These are phyloP conservation scores for Montipora efflorescens DNA, from an alignment of 64 coral and sea anemone species.

Conservation along the genomic window DNA sequence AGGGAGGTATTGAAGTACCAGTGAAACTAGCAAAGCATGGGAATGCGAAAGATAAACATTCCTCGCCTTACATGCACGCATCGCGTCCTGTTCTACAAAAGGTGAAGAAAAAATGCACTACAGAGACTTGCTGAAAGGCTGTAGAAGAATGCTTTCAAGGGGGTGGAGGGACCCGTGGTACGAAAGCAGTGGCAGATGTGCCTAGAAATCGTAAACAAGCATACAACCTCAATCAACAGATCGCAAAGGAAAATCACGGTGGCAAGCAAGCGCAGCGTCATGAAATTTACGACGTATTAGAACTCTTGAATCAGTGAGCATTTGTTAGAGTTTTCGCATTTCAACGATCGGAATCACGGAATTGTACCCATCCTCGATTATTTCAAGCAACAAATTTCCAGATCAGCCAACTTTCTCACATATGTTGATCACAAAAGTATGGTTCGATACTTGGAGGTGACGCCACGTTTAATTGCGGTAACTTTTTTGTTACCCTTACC, in stretches of 20 bases:
- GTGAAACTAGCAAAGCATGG: slow-evolving; percentile 69
- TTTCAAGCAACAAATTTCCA: no score
- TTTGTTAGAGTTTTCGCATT: no score
- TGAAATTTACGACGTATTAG: neutral
- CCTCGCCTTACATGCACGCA: slow-evolving; percentile 67
- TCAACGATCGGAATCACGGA: no score
- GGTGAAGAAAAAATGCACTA: slow-evolving; percentile 57
- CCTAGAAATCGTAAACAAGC: slow-evolving; percentile 30
- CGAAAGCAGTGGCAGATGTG: slow-evolving; percentile 17
- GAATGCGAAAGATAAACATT: slow-evolving; percentile 1
- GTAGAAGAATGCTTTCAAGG: slow-evolving; percentile 71
- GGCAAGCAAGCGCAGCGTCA: neutral
- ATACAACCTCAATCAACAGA: slow-evolving; percentile 11
- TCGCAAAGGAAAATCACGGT: neutral
- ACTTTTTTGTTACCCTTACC: no score
- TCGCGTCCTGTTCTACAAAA: slow-evolving; percentile 46
- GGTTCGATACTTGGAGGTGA: slow-evolving; percentile 42
- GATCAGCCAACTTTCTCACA: no score
- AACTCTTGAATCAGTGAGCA: neutral
- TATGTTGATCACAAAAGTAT: neutral
- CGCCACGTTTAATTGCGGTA: slow-evolving; percentile 39
- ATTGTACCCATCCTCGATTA: no score
- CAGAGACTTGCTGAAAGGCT: slow-evolving; percentile 44
- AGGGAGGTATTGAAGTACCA: slow-evolving; percentile 56
- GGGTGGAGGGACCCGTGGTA: slow-evolving; percentile 43